Evolutionary conservation across 2,113 vertebrate species (phyloP).

Genomic region (Nothoprocta pentlandii): DNA sequence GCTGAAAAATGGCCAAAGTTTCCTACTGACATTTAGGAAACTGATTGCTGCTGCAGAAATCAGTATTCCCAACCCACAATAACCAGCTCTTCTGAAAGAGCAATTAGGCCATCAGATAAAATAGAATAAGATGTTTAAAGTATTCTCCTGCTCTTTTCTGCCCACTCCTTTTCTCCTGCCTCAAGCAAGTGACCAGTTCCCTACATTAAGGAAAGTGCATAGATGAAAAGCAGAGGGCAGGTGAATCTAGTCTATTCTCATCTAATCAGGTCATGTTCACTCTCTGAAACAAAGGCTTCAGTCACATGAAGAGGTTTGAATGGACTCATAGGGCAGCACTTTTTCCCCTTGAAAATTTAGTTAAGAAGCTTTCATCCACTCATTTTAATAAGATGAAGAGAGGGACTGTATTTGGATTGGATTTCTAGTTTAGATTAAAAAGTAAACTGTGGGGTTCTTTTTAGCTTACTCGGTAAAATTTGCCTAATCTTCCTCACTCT

Average conservation of each 20-base stretch:
- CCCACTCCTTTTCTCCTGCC: not conserved
- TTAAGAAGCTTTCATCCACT: not conserved
- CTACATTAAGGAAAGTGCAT: not conserved
- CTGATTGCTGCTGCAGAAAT: not conserved
- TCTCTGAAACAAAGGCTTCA: not conserved
- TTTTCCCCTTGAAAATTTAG: not conserved
- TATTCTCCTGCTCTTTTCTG: not conserved
- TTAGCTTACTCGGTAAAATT: not conserved
- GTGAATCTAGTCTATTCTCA: not conserved
- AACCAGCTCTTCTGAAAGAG: not conserved
- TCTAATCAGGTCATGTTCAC: accelerated
- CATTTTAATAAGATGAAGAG: not conserved
- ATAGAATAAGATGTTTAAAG: not conserved
- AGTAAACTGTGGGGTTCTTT: not conserved
- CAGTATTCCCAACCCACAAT: not conserved
- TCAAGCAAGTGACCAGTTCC: not conserved
- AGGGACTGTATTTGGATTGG: not conserved
- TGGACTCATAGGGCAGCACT: accelerated
- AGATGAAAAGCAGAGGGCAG: not conserved
- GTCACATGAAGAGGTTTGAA: not conserved
- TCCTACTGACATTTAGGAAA: not conserved
- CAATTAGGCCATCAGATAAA: not conserved
- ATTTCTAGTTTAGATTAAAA: not conserved
- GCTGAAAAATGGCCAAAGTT: not conserved
- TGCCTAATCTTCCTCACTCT: not conserved